Conservation (phyloP, 2,113 vertebrate genomes). For the Cyphomyrus plagiostoma region DNA sequence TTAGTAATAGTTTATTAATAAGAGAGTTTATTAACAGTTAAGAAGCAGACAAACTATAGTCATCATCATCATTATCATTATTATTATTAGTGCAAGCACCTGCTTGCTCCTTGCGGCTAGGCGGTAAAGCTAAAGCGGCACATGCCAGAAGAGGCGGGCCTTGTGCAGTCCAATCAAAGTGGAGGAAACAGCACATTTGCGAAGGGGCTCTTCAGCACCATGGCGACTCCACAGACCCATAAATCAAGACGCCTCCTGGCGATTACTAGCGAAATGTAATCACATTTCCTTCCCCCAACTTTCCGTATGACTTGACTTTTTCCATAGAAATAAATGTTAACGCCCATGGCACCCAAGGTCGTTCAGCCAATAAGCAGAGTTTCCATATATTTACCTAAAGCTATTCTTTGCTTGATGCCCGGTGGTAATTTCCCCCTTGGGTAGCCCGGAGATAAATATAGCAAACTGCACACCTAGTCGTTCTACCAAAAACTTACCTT, state of each 20-base stretch:
- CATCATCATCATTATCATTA: background rate
- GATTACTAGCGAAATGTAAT: conserved; percentile 5
- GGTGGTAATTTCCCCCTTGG: conserved; percentile 20
- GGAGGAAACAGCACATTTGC: background rate
- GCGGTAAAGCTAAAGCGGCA: background rate
- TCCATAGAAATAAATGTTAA: background rate
- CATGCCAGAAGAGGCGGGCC: background rate
- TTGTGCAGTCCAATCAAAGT: background rate
- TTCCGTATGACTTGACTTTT: background rate
- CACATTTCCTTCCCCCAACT: background rate
- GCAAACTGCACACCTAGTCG: conserved; percentile 19
- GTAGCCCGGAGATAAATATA: conserved; percentile 22
- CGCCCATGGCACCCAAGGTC: background rate
- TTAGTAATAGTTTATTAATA: background rate
- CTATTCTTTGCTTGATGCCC: background rate
- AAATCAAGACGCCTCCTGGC: background rate
- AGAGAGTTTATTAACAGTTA: background rate
- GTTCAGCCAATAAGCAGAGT: background rate
- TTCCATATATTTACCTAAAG: conserved; percentile 19
- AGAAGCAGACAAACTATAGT: background rate
- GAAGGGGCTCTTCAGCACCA: background rate
- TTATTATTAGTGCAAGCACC: background rate
- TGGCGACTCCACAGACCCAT: background rate
- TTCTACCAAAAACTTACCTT: conserved; percentile 18
- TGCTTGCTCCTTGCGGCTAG: background rate